Evolutionary conservation across 2,113 vertebrate genomes (phyloP), one percentile per base, ranked within the genome.

Genomic region (Ceyx melanurus): DNA sequence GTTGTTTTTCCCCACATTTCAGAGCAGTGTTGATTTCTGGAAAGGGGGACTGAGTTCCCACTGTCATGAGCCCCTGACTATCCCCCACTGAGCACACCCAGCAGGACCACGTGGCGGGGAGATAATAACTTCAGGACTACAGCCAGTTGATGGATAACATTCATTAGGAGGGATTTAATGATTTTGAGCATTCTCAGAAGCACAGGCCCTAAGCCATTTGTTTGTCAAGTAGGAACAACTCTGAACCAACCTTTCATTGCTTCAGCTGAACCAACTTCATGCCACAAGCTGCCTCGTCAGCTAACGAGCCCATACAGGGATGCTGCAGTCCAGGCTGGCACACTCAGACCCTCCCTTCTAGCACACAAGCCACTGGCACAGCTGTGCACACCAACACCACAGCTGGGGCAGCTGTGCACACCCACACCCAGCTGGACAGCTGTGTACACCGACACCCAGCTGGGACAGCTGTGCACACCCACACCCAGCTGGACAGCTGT

Each of bases 71-170:
- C 70, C 22, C 11, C 71, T 33, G 15, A 20, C 26, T 40, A 53
- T 40, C 43, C 37, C 15, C 18, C 1, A 0, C 1, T 26, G 16
- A 77, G 28, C 1, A 3, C 13, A 48, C 40, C 40, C 25, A 65
- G 73, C 40, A 75, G 8, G 13, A 50, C 11, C 20, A 23, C 1
- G 50, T 57, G 7, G 31, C 48, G 9, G 14, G 31, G 10, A 79
- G 87, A 58, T 43, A 70, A 81, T 37, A 70, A 28, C 21, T 65
- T 79, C 62, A 66, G 25, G 29, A 70, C 15, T 72, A 21, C 58
- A 62, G 26, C 42, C 37, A 23, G 46, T n/a, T 87, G 42, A 42
- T 37, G 45, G 3, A 19, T 18, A 35, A 75, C 8, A 42, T 66
- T 23, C 6, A 4, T 64, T 53, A 61, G 23, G 42, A 92, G 62